Conservation (phyloP, 1,140 invertebrate genomes). For the Polypedilum vanderplanki region DNA sequence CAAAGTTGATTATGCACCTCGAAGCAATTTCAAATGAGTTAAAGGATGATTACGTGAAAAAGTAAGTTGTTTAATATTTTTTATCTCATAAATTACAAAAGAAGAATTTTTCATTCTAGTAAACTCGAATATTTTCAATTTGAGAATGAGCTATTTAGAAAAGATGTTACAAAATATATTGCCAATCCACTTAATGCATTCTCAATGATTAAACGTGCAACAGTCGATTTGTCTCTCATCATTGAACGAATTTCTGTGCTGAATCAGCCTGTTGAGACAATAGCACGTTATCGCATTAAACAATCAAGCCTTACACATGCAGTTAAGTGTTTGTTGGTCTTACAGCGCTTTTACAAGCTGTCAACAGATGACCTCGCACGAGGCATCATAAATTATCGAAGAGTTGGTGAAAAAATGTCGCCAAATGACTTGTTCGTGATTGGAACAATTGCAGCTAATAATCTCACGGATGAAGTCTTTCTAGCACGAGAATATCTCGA, state of each 20-base stretch:
- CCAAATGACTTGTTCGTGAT: background rate
- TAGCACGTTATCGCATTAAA: background rate
- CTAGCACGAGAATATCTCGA: background rate
- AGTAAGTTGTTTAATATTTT: background rate
- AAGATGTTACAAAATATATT: background rate
- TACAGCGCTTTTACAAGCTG: slow-evolving; percentile 1
- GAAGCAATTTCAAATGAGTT: background rate
- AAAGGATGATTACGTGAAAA: background rate
- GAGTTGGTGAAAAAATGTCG: background rate
- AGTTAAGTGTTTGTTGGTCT: background rate
- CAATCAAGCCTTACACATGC: background rate
- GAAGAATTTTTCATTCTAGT: background rate
- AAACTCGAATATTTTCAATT: background rate
- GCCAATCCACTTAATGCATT: slow-evolving; percentile 17
- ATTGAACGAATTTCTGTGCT: background rate
- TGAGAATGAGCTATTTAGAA: background rate
- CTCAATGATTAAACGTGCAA: slow-evolving; percentile 2
- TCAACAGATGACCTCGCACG: slow-evolving; percentile 14
- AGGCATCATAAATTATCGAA: background rate
- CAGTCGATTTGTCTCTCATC: background rate
- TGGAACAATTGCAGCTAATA: background rate
- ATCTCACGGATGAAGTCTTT: background rate
- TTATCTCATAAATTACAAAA: no score
- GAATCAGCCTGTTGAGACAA: background rate
- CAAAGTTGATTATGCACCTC: background rate